Evolutionary conservation across 2,888 invertebrate genomes (phyloP), one percentile per base, ranked within the genome.

Genomic region (Volucella inflata): DNA sequence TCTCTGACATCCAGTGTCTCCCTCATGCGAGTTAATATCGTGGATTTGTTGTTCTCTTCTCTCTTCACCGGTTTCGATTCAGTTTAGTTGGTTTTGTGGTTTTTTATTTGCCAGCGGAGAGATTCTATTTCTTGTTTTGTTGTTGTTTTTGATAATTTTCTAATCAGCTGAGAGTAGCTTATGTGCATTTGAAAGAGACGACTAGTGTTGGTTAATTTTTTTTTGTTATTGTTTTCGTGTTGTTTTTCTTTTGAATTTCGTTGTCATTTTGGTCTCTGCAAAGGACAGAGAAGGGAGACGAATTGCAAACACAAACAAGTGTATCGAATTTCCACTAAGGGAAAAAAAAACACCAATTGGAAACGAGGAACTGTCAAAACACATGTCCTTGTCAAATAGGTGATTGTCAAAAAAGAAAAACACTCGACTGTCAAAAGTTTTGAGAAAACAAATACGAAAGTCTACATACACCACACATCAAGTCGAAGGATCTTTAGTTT

Each of bases 191-290:
- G 81, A 85, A 64, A 76, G 81, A 46, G 81, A 85, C 67, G 68
- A 57, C 38, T 50, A 77, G 70, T 36, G 59, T 62, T 1, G 17
- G 46, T 17, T 44, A 11, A 36, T 36, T 17, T 67, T 60, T 70
- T 71, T 75, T 76, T 85, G 60, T 85, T 85, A 76, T 85, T 85
- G 80, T 84, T 80, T 76, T 74, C 51, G 57, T 40, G 44, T 40
- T 40, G 21, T 17, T 53, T 67, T 48, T 12, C 38, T 67, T 48
- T 53, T 46, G n/a, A 46, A 51, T 53, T 14, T 46, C 42, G 16
- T 21, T 21, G 3, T 36, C 40, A 21, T 75, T 74, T 42, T 50
- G 44, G 42, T 55, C 44, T 65, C 59, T 44, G 12, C 14, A 21
- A 30, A 55, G 16, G 67, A 68, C 50, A 64, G 48, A 55, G 17